Conservation (phyloP, 2,797 vertebrate species). For the Aldrovandia affinis region DNA sequence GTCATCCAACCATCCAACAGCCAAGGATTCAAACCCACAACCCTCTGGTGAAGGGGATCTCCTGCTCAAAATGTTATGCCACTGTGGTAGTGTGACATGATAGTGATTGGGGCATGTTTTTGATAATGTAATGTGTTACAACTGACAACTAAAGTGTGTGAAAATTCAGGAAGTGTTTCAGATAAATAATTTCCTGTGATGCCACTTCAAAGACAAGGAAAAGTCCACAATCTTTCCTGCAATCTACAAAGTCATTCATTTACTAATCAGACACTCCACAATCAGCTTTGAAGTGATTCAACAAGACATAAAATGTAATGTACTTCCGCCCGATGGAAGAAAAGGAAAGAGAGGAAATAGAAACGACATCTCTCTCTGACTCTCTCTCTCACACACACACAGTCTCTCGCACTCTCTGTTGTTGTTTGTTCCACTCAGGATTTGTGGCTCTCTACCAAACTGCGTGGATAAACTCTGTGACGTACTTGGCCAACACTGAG, state of each 20-base stretch:
- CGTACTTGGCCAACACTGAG: neutral
- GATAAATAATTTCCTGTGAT: neutral
- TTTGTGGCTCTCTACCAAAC: neutral
- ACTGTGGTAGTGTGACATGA: neutral
- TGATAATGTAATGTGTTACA: neutral
- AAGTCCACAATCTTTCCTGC: neutral
- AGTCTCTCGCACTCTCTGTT: conserved; percentile 36
- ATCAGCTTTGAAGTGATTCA: conserved; percentile 1
- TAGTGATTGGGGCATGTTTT: neutral
- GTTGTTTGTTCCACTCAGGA: conserved; percentile 27
- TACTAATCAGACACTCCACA: conserved; percentile 9
- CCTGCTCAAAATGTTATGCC: neutral
- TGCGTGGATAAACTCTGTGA: conserved; percentile 28
- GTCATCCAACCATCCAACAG: neutral
- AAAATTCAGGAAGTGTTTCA: neutral
- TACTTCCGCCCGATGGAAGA: neutral
- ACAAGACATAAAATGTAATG: neutral
- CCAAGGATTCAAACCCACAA: neutral
- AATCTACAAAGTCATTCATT: conserved; percentile 23
- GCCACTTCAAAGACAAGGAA: neutral
- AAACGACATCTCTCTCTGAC: conserved; percentile 8
- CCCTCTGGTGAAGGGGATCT: neutral
- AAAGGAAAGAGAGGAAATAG: conserved; percentile 16
- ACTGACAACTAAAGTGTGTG: neutral
- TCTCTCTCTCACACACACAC: no score